Conservation (phyloP, 1,140 invertebrate genomes). For the Adoxophyes honmai region DNA sequence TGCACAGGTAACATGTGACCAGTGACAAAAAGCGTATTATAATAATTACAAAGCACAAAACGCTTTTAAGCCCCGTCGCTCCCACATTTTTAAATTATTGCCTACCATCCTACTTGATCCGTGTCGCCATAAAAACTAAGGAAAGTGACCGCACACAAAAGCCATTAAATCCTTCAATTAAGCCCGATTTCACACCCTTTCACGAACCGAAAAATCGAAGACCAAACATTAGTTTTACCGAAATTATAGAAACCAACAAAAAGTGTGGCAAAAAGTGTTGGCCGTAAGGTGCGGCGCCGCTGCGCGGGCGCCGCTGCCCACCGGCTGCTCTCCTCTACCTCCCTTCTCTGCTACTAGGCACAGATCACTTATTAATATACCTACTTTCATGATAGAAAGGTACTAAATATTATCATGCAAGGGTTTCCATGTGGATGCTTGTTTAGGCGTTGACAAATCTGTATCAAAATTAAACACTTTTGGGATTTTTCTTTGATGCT, state of each 20-base stretch:
- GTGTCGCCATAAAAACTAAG: slow-evolving; percentile 35
- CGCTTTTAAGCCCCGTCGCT: background rate
- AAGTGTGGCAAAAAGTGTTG: slow-evolving; percentile 51
- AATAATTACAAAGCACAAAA: slow-evolving; percentile 26
- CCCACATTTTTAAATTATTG: slow-evolving; percentile 25
- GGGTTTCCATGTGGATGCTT: too few relatives aligned
- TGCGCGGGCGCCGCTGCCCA: slow-evolving; percentile 39
- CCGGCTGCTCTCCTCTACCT: background rate
- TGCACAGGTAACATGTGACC: too few relatives aligned
- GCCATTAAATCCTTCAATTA: slow-evolving; percentile 71
- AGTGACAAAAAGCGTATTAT: slow-evolving; percentile 13
- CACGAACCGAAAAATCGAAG: slow-evolving; percentile 76
- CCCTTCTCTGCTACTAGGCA: background rate
- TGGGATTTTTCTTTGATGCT: too few relatives aligned
- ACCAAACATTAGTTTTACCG: slow-evolving; percentile 75
- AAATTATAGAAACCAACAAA: slow-evolving; percentile 73
- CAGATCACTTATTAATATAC: too few relatives aligned
- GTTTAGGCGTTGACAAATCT: too few relatives aligned
- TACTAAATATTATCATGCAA: too few relatives aligned
- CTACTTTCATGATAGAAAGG: too few relatives aligned
- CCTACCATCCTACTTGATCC: slow-evolving; percentile 17
- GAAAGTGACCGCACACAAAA: slow-evolving; percentile 68
- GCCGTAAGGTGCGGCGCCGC: slow-evolving; percentile 37
- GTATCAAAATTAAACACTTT: too few relatives aligned
- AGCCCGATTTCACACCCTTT: slow-evolving; percentile 73